Conservation (phyloP, 2,888 invertebrate genomes). For the Luperina nickerlii region DNA sequence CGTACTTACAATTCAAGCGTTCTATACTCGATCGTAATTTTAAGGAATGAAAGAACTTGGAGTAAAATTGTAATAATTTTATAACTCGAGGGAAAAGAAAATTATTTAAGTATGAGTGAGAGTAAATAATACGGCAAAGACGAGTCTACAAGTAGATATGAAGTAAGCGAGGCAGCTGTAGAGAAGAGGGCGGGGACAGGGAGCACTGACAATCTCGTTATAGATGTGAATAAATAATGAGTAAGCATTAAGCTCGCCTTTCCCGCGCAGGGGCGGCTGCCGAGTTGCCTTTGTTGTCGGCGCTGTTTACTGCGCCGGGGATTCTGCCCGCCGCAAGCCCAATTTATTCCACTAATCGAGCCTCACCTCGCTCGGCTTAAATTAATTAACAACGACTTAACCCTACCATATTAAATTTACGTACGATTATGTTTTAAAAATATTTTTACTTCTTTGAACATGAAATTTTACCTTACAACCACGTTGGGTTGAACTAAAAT, state of each 20-base stretch:
- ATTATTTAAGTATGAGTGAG: conserved; percentile 79
- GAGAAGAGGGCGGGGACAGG: conserved; percentile 74
- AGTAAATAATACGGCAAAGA: conserved; percentile 74
- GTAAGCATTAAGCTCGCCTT: conserved; percentile 85
- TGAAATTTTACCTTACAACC: conserved; percentile 18
- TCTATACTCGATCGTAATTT: conserved; percentile 65
- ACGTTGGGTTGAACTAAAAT: conserved; percentile 3
- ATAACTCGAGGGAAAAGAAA: conserved; percentile 80
- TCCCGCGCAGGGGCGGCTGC: conserved; percentile 76
- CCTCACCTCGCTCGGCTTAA: conserved; percentile 83
- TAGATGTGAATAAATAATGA: conserved; percentile 90
- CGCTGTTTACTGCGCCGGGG: conserved; percentile 85
- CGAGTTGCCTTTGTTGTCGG: conserved; percentile 86
- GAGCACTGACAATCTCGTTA: conserved; percentile 89
- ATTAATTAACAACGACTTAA: conserved; percentile 87
- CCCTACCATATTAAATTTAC: conserved; percentile 77
- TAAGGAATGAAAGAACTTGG: conserved; percentile 72
- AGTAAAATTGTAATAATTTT: conserved; percentile 81
- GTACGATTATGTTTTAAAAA: conserved; percentile 51
- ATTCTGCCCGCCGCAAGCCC: conserved; percentile 84
- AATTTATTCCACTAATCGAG: conserved; percentile 89
- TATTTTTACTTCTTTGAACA: conserved; percentile 57
- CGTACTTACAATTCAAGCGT: conserved; percentile 59
- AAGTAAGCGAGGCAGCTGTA: conserved; percentile 79
- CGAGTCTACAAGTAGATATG: conserved; percentile 72